phyloP scores from a whole-genome alignment of 2,888 invertebrate species.

The Cataglyphis rosenhaueri region DNA sequence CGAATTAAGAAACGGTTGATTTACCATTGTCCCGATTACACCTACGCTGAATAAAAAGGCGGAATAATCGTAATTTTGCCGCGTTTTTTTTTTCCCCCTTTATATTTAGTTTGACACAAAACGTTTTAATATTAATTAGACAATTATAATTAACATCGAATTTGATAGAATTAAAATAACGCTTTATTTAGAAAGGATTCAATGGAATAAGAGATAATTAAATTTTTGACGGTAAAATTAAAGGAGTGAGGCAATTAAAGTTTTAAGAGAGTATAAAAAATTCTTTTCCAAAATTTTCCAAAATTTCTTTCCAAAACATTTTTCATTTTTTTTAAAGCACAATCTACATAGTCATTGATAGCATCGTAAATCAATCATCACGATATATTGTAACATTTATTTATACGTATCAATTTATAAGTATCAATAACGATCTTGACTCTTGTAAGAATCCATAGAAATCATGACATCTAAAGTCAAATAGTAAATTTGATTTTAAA shows the following conservation, averaged over 20 bases:
- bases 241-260: background rate
- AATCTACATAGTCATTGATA: background rate
- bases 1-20: slow-evolving; percentile 12
- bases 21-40: slow-evolving; percentile 22
- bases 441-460: background rate
- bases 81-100: background rate
- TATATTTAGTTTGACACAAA: background rate
- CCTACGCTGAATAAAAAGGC: slow-evolving; percentile 14
- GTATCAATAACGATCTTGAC: background rate
- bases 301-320: background rate
- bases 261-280: background rate
- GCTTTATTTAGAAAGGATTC: background rate
- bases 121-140: background rate
- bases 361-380: background rate
- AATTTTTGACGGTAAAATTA: background rate
- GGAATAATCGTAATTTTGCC: background rate
- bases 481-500: background rate
- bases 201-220: background rate
- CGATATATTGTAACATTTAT: no score
- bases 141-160: background rate
- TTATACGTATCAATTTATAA: no score
- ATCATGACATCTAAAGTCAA: background rate
- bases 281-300: background rate
- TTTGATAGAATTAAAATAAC: background rate
- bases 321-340: background rate